A percentile compares a stretch with the other conserved stretches of the same genome.
These are phyloP conservation scores for Brachyrhaphis roseni DNA, from an alignment of 2,797 vertebrate species.

Conservation along the genomic window DNA sequence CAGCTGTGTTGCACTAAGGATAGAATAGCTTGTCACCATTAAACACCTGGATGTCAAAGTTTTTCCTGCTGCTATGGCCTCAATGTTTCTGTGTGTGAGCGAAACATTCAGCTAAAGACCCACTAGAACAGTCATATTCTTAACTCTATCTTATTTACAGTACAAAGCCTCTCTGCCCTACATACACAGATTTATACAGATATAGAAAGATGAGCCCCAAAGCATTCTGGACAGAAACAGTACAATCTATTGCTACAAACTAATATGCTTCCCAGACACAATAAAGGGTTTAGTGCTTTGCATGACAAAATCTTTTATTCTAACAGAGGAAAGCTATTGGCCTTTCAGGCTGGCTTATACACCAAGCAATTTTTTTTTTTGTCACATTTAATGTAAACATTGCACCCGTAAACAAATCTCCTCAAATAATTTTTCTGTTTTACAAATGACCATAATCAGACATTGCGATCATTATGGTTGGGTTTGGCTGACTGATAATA, in stretches of 20 bases:
- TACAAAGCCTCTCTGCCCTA: slow-evolving; percentile 51
- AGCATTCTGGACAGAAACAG: slow-evolving; percentile 46
- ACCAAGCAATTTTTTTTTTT: not conserved
- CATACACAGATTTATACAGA: slow-evolving; percentile 42
- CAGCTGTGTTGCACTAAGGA: slow-evolving; percentile 32
- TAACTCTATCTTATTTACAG: slow-evolving; percentile 53
- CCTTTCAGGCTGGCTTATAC: slow-evolving; percentile 23
- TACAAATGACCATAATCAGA: slow-evolving; percentile 24
- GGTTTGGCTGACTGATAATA: slow-evolving; percentile 19
- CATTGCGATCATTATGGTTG: slow-evolving; percentile 48
- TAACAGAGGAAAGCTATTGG: slow-evolving; percentile 52
- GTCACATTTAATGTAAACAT: slow-evolving; percentile 60
- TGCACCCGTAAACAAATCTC: slow-evolving; percentile 56
- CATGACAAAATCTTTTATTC: slow-evolving; percentile 42
- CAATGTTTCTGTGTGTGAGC: slow-evolving; percentile 10
- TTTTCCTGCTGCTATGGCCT: slow-evolving; percentile 33
- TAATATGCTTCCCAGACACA: slow-evolving; percentile 43
- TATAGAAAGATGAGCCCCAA: slow-evolving; percentile 55
- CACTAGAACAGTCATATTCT: slow-evolving; percentile 34
- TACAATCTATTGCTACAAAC: slow-evolving; percentile 20
- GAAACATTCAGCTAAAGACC: slow-evolving; percentile 58
- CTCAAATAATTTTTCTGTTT: slow-evolving; percentile 4
- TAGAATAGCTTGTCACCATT: slow-evolving; percentile 23
- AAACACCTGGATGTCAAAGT: slow-evolving; percentile 39
- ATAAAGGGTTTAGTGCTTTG: slow-evolving; percentile 64